Percentiles rank a stretch among this genome's conserved stretches.
phyloP scores from a whole-genome alignment of 1,140 invertebrate genomes.

The Lithobius niger region DNA sequence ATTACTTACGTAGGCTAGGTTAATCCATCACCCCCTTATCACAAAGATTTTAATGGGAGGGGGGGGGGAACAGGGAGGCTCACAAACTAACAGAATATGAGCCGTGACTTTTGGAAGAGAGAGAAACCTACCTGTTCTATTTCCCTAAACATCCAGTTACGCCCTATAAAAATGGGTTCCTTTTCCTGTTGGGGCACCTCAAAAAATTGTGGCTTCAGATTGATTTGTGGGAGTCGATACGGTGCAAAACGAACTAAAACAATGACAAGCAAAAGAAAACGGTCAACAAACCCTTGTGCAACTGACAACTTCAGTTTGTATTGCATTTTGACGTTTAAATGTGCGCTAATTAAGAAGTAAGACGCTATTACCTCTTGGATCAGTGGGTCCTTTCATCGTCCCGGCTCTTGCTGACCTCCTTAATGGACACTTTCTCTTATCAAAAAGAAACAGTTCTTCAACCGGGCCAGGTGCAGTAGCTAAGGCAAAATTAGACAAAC shows the following conservation, averaged over 20 bases:
- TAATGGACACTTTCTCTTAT: constrained; percentile 50
- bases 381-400: constrained; percentile 41
- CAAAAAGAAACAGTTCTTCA: constrained; percentile 55
- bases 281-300: too few species aligned
- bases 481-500: too few species aligned
- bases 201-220: constrained; percentile 76
- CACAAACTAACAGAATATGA: constrained; percentile 49
- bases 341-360: too few species aligned
- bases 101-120: constrained; percentile 36
- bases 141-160: constrained; percentile 73
- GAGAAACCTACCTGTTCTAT: constrained; percentile 49
- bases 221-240: constrained; percentile 54
- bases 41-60: too few species aligned
- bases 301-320: too few species aligned
- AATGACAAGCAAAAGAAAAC: not conserved
- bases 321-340: too few species aligned
- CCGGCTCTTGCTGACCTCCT: constrained; percentile 57
- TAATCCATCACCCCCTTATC: too few species aligned
- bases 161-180: constrained; percentile 52
- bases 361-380: constrained; percentile 37
- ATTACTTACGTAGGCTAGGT: too few species aligned
- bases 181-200: constrained; percentile 73
- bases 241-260: constrained; percentile 47
- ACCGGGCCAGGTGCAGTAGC: constrained; percentile 45
- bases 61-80: too few species aligned